Evolutionary conservation across 2,888 invertebrate genomes (phyloP).

Genomic region (Yponomeuta cagnagella): DNA sequence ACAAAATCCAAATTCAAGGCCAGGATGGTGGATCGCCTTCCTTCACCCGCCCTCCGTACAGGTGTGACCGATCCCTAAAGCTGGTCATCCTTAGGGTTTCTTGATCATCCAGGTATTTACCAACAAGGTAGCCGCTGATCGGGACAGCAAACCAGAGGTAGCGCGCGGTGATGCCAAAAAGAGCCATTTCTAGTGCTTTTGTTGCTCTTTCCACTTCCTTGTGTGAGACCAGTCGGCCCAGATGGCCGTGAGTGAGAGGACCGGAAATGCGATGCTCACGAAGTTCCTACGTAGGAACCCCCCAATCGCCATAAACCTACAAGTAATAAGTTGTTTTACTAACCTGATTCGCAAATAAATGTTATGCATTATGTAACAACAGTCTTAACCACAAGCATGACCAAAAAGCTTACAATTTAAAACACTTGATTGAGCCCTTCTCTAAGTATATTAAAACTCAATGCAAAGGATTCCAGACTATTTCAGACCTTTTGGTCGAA

Average conservation of each 20-base stretch:
- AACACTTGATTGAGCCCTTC: too few species aligned
- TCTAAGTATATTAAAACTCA: too few species aligned
- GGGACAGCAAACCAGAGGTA: slow-evolving; percentile 72
- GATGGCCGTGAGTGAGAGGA: slow-evolving; percentile 74
- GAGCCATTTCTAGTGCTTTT: slow-evolving; percentile 49
- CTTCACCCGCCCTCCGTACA: slow-evolving; percentile 81
- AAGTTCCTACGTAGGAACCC: slow-evolving; percentile 77
- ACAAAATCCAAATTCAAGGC: slow-evolving; percentile 65
- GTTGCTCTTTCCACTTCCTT: slow-evolving; percentile 79
- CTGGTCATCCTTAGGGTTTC: slow-evolving; percentile 83
- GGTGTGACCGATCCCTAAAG: slow-evolving; percentile 87
- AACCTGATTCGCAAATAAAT: too few species aligned
- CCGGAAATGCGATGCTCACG: slow-evolving; percentile 81
- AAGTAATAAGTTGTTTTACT: slow-evolving; percentile 18
- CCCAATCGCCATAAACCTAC: slow-evolving; percentile 72
- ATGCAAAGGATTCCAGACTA: too few species aligned
- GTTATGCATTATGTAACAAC: too few species aligned
- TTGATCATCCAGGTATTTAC: slow-evolving; percentile 78
- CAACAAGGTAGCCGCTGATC: slow-evolving; percentile 74
- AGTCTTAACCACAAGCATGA: too few species aligned
- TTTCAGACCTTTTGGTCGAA: too few species aligned
- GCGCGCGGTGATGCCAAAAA: slow-evolving; percentile 74
- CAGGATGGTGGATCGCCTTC: slow-evolving; percentile 84
- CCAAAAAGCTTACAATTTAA: too few species aligned
- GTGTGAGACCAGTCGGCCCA: slow-evolving; percentile 85